These are phyloP conservation scores for Zaprionus bogoriensis DNA, from an alignment of 2,888 invertebrate genomes.

Conservation along the genomic window DNA sequence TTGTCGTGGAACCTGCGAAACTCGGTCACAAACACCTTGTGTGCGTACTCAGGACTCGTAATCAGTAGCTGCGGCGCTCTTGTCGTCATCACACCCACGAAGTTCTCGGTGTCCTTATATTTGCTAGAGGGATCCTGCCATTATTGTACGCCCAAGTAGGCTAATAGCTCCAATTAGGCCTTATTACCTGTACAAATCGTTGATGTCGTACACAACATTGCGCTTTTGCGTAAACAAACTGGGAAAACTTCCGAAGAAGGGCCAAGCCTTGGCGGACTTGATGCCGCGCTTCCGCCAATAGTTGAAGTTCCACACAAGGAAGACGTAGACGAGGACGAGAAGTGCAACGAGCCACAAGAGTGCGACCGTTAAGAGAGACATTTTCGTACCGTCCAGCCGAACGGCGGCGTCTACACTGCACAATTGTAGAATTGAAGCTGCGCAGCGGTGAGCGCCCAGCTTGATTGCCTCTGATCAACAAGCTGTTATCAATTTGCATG, in stretches of 20 bases:
- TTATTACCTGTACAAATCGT: slow-evolving; percentile 82
- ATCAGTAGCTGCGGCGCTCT: slow-evolving; percentile 80
- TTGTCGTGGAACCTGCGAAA: slow-evolving; percentile 82
- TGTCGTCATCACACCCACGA: slow-evolving; percentile 82
- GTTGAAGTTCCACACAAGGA: slow-evolving; percentile 75
- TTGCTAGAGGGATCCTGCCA: slow-evolving; percentile 15
- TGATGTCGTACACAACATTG: slow-evolving; percentile 78
- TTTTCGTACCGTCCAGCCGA: too few species aligned
- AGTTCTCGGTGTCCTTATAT: slow-evolving; percentile 61
- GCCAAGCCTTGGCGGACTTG: slow-evolving; percentile 75
- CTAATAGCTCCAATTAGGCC: neutral
- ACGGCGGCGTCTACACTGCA: too few species aligned
- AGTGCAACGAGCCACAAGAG: slow-evolving; percentile 28
- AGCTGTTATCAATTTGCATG: slow-evolving; percentile 18
- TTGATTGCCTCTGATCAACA: slow-evolving; percentile 5
- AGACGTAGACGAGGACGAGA: slow-evolving; percentile 57
- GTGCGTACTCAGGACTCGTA: slow-evolving; percentile 79
- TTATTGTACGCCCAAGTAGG: neutral
- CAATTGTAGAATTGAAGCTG: slow-evolving; percentile 4
- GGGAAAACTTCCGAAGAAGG: slow-evolving; percentile 81
- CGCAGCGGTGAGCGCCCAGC: neutral
- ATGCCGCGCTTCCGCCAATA: slow-evolving; percentile 82
- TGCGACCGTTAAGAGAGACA: slow-evolving; percentile 29
- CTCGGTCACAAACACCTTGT: slow-evolving; percentile 81
- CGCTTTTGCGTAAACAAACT: slow-evolving; percentile 68